Conservation (phyloP, 1,140 invertebrate genomes). For the Caenorhabditis inopinata region DNA sequence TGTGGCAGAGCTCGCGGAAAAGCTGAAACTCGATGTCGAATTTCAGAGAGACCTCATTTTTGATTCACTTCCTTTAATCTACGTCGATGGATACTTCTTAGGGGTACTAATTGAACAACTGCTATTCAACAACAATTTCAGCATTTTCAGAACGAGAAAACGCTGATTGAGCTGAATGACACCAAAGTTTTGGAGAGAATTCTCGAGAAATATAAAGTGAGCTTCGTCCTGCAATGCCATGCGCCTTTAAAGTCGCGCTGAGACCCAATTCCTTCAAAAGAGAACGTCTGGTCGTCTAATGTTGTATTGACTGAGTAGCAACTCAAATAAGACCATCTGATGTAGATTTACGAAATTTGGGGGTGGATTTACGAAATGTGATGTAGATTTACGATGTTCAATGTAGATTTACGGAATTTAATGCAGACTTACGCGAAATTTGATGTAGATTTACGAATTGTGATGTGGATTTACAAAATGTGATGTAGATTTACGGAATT, state of each 20-base stretch:
- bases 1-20: background rate
- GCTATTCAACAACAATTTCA: background rate
- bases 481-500: too few species aligned
- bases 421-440: too few species aligned
- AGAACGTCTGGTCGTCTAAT: too few species aligned
- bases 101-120: background rate
- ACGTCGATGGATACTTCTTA: constrained; percentile 3
- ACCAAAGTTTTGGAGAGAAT: background rate
- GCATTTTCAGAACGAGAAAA: background rate
- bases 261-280: background rate
- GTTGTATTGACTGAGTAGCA: too few species aligned
- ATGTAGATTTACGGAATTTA: too few species aligned
- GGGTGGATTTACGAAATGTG: too few species aligned
- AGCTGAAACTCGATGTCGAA: constrained; percentile 5
- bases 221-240: background rate
- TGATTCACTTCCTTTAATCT: background rate
- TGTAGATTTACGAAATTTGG: too few species aligned
- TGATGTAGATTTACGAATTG: too few species aligned
- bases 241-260: background rate
- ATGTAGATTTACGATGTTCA: too few species aligned
- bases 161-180: background rate
- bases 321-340: too few species aligned
- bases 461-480: too few species aligned
- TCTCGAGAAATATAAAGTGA: background rate
- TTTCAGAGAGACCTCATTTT: constrained; percentile 5